Percentiles rank a stretch among this genome's conserved stretches.
Conservation (phyloP, 1,140 invertebrate genomes). For the Littorina saxatilis region DNA sequence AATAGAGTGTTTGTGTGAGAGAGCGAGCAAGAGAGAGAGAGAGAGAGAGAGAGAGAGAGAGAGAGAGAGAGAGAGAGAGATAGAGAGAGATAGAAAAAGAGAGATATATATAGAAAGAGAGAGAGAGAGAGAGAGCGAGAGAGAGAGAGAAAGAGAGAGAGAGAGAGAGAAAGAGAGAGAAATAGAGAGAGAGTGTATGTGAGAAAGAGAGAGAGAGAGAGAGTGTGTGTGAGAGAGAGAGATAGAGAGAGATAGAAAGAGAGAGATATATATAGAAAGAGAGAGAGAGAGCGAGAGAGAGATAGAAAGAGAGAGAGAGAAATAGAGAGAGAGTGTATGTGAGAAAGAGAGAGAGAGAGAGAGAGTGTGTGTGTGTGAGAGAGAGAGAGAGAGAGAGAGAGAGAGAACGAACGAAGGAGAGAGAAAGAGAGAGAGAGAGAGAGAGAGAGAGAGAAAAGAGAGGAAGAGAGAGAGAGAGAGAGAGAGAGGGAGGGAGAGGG, state of each 20-base stretch:
- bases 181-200: no score
- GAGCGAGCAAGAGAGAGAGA: no score
- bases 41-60: constrained; percentile 15
- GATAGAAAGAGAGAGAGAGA: no score
- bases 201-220: constrained; percentile 5
- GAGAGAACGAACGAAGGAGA: background rate
- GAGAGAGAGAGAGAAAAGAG: background rate
- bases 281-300: no score
- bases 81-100: no score
- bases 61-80: constrained; percentile 3
- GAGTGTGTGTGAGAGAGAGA: background rate
- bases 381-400: background rate
- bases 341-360: background rate
- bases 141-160: constrained; percentile 14
- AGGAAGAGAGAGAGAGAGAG: background rate
- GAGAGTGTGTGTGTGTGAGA: background rate
- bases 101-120: no score
- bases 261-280: no score
- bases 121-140: no score
- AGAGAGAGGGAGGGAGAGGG: background rate
- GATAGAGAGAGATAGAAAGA: no score
- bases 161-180: background rate
- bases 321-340: no score
- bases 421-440: background rate
- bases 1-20: no score